Evolutionary conservation across 2,888 invertebrate species (phyloP).

Genomic region (Heliconius hortense): DNA sequence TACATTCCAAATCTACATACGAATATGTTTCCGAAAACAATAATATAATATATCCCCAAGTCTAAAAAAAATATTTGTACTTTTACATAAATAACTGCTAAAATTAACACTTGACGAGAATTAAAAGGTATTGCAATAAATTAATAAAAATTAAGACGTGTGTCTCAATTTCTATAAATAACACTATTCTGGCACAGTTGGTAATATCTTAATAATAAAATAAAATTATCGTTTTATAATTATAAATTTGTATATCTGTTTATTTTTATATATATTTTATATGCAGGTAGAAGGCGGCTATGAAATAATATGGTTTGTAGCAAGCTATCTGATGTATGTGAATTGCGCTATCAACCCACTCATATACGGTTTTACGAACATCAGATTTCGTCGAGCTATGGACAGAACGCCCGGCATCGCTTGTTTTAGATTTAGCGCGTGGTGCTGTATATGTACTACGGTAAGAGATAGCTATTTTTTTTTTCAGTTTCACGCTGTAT

Average conservation of each 20-base stretch:
- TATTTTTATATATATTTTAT: not conserved
- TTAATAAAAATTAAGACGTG: too few relatives aligned
- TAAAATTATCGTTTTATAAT: too few relatives aligned
- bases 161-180: too few relatives aligned
- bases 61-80: too few relatives aligned
- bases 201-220: not conserved
- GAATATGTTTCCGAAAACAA: too few relatives aligned
- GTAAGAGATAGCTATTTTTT: constrained; percentile 45
- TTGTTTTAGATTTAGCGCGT: constrained; percentile 70
- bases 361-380: constrained; percentile 89
- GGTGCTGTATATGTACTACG: constrained; percentile 68
- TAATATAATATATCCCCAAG: too few relatives aligned
- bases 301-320: constrained; percentile 84
- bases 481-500: too few relatives aligned
- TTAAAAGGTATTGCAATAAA: too few relatives aligned
- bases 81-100: too few relatives aligned
- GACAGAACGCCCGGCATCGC: constrained; percentile 76
- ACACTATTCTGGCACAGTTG: not conserved
- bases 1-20: too few relatives aligned
- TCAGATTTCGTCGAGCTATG: constrained; percentile 86
- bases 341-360: constrained; percentile 90
- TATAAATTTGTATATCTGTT: not conserved
- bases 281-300: constrained; percentile 80
- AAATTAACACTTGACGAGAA: too few relatives aligned
- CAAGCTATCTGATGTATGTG: constrained; percentile 86